Percentiles rank a stretch among this genome's conserved stretches.
Conservation (phyloP, 2,888 invertebrate species). For the Nemotelus nigrinus region DNA sequence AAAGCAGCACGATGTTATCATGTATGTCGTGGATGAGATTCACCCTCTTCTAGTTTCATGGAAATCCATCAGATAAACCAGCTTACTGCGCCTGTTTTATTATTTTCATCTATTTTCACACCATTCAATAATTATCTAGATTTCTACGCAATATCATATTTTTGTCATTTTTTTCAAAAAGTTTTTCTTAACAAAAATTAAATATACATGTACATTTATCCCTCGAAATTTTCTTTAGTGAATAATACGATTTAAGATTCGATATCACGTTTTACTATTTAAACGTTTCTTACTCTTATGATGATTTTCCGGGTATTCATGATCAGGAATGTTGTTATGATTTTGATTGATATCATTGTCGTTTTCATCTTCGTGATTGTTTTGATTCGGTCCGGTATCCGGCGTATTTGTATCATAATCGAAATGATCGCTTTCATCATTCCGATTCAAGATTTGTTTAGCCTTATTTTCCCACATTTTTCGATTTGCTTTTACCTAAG, state of each 20-base stretch:
- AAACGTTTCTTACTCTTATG: slow-evolving; percentile 37
- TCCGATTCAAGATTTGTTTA: slow-evolving; percentile 60
- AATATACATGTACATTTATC: not conserved
- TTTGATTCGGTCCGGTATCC: slow-evolving; percentile 47
- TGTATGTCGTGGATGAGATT: too few species aligned
- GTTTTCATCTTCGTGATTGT: slow-evolving; percentile 49
- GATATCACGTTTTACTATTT: slow-evolving; percentile 54
- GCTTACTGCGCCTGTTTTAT: too few species aligned
- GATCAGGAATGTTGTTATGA: slow-evolving; percentile 50
- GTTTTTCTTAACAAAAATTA: slow-evolving; percentile 8
- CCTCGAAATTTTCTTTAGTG: slow-evolving; percentile 45
- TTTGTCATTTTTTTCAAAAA: not conserved
- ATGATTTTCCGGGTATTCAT: not conserved
- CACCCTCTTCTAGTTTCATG: too few species aligned
- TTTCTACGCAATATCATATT: not conserved
- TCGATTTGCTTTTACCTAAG: slow-evolving; percentile 64
- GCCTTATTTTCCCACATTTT: slow-evolving; percentile 65
- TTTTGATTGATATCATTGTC: slow-evolving; percentile 16
- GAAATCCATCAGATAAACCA: too few species aligned
- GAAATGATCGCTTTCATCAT: slow-evolving; percentile 53
- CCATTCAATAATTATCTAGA: too few species aligned
- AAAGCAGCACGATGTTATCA: too few species aligned
- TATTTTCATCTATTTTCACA: not conserved
- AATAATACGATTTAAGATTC: slow-evolving; percentile 53
- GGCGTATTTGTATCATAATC: slow-evolving; percentile 55